phyloP scores from a whole-genome alignment of 2,888 invertebrate species.

The Sepiola atlantica region DNA sequence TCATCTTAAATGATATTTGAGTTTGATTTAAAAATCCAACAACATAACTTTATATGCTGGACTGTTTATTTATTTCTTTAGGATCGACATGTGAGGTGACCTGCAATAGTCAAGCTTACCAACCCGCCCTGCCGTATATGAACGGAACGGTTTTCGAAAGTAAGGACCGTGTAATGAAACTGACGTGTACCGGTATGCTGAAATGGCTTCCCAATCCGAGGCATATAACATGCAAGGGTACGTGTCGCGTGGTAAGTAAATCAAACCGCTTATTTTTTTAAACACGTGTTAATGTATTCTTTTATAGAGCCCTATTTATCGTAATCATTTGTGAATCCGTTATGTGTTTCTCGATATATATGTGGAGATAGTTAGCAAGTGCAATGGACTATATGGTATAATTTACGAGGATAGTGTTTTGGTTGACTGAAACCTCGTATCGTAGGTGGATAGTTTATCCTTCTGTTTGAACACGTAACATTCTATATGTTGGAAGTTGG shows the following conservation, averaged over 20 bases:
- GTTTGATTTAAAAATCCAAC: no score
- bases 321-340: no score
- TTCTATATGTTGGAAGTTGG: no score
- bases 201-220: conserved; percentile 61
- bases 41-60: no score
- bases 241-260: conserved; percentile 57
- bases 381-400: no score
- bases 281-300: background rate
- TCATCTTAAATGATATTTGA: no score
- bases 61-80: conserved; percentile 46
- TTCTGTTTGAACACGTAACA: no score
- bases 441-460: no score
- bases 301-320: background rate
- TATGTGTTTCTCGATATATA: background rate
- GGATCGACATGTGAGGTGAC: conserved; percentile 58
- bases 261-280: background rate
- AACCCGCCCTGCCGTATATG: conserved; percentile 52
- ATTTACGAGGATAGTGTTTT: no score
- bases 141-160: conserved; percentile 45
- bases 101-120: conserved; percentile 54
- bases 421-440: no score
- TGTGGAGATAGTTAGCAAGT: background rate
- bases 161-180: conserved; percentile 50
- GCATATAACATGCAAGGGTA: conserved; percentile 56
- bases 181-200: conserved; percentile 59